Evolutionary conservation across 64 coral and sea anemone genomes (phyloP), one percentile per base, ranked within the genome.

Genomic region (Platygyra sinensis): DNA sequence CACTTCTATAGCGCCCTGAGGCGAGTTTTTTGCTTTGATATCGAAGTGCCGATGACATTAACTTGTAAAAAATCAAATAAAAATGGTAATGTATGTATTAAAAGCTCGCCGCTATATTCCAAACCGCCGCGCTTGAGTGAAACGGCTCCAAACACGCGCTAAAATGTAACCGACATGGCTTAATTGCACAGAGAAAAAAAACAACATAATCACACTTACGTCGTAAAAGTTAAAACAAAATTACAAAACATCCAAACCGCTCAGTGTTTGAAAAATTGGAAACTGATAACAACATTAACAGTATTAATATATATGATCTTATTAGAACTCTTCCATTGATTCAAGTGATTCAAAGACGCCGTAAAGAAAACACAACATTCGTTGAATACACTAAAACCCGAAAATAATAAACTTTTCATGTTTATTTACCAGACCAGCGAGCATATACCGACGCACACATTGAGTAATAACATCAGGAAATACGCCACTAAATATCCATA

Each of bases 271-370:
- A 13, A 18, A 80, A 80, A 30, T 19, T 36, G 22, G 29, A 18
- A 80, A 80, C 55, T 19, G 78, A 31, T 80, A 30, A 80, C 57
- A 80, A 16, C 78, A 60, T 80, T 80, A 80, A 61, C 57, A 80
- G 4, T 57, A 60, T 80, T 80, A 80, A 61, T 50, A 24, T 36
- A 62, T 80, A 19, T 80, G 78, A 80, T 80, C 50, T 80, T 85
- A 85, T 71, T 69, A 64, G 63, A 33, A 32, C 24, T 50, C 16
- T 28, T 27, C 18, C 33, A 28, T 42, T 72, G 63, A 71, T 36
- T 52, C 62, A 71, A 85, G 50, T 72, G 63, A 71, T 36, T 52
- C 62, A 71, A 85, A 71, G 33, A 12, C 50, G 76, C 76, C 76
- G 76, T 30, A 79, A 79, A 29, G 20, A 77, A 42, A 24, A 50